Percentiles rank a stretch among this genome's conserved stretches.
Evolutionary conservation across 2,113 vertebrate genomes (phyloP).

Genomic region (Mobula hypostoma): DNA sequence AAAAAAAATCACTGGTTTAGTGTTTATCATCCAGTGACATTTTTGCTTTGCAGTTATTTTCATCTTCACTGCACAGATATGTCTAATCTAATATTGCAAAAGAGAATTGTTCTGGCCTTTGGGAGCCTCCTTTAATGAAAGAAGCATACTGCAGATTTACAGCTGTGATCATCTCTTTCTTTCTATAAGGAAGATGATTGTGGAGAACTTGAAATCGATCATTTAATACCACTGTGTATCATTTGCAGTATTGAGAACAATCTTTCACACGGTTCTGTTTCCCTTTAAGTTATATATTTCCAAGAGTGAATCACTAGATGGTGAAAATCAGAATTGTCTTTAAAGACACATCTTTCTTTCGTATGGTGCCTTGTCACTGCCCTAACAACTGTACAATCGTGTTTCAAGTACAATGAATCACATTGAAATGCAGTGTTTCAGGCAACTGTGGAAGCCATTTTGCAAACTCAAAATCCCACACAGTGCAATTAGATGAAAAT

Average conservation of each 20-base stretch:
- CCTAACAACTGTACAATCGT: not conserved
- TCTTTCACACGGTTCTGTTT: not conserved
- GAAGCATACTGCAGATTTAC: constrained; percentile 21
- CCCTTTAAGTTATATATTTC: constrained; percentile 7
- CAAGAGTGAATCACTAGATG: not conserved
- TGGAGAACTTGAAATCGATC: constrained; percentile 15
- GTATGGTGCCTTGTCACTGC: not conserved
- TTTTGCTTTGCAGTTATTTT: constrained; percentile 1
- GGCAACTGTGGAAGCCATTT: not conserved
- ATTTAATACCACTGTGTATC: constrained; percentile 25
- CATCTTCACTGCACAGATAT: constrained; percentile 14
- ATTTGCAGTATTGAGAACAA: not conserved
- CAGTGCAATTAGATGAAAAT: not conserved
- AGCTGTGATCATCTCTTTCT: constrained; percentile 22
- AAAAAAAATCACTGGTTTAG: not conserved
- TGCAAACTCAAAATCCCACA: not conserved
- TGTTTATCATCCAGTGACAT: constrained; percentile 9
- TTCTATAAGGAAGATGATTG: constrained; percentile 17
- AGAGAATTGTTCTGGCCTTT: not conserved
- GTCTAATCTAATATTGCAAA: constrained; percentile 10
- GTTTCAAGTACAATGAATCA: not conserved
- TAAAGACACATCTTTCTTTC: not conserved
- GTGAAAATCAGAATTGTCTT: not conserved
- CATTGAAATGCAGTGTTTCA: not conserved
- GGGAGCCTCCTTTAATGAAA: constrained; percentile 14